Evolutionary conservation across 2,797 vertebrate genomes (phyloP).

Genomic region (Manis pentadactyla): DNA sequence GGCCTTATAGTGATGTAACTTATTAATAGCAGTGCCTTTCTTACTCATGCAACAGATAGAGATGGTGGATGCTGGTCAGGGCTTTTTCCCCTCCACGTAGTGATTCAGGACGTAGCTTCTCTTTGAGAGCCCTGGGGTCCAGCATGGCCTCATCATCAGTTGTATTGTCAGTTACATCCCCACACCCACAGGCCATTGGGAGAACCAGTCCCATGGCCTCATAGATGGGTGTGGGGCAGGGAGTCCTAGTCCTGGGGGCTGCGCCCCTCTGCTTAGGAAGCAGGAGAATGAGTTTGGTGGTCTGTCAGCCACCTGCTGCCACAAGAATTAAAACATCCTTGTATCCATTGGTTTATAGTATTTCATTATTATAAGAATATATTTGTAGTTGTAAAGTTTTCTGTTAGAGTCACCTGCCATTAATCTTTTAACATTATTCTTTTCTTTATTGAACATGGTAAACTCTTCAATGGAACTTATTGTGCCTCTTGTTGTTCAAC

Average conservation of each 20-base stretch:
- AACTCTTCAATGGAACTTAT: neutral
- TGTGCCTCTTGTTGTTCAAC: neutral
- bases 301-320: neutral
- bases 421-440: neutral
- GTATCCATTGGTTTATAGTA: neutral
- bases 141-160: accelerated
- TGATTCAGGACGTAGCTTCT: neutral
- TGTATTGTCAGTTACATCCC: neutral
- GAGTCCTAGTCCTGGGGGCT: neutral
- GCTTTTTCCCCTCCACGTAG: neutral
- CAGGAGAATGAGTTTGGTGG: neutral
- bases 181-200: accelerated
- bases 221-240: accelerated
- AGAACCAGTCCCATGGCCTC: neutral
- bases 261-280: neutral
- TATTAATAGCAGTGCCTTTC: neutral
- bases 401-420: neutral
- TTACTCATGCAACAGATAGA: neutral
- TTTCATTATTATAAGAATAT: neutral
- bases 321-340: neutral
- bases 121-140: neutral
- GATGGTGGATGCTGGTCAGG: no score
- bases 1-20: accelerated
- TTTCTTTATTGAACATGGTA: neutral
- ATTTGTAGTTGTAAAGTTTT: neutral